Evolutionary conservation across 2,888 invertebrate species (phyloP).

Genomic region (Papilio gigon): DNA sequence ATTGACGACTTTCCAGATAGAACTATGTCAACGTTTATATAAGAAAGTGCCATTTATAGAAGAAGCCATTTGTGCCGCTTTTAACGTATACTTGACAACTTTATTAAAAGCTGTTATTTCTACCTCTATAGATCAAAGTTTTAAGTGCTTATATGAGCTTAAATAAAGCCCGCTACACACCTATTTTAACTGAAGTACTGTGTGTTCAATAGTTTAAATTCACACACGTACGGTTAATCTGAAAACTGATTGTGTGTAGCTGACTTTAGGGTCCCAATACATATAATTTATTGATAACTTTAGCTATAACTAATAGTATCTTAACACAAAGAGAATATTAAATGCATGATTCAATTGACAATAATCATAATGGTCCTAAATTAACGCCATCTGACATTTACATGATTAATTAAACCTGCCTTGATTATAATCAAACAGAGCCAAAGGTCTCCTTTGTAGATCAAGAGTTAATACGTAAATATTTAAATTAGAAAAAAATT

Average conservation of each 20-base stretch:
- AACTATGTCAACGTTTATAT: neutral
- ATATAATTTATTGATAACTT: neutral
- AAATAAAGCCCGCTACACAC: too few relatives aligned
- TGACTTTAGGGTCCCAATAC: too few relatives aligned
- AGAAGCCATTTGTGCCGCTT: neutral
- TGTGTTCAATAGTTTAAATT: too few relatives aligned
- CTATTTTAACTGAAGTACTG: too few relatives aligned
- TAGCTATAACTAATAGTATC: neutral
- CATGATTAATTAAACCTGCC: neutral
- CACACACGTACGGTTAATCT: too few relatives aligned
- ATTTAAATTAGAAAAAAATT: too few relatives aligned
- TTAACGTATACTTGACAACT: too few relatives aligned
- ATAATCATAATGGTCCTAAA: neutral
- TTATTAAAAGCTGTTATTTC: too few relatives aligned
- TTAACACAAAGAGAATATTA: conserved; percentile 1
- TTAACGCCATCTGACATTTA: neutral
- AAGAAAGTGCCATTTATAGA: neutral
- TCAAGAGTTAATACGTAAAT: too few relatives aligned
- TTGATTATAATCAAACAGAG: neutral
- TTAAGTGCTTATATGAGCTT: neutral
- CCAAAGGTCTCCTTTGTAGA: neutral
- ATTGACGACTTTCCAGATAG: too few relatives aligned
- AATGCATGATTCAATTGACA: conserved; percentile 2
- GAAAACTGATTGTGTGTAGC: too few relatives aligned
- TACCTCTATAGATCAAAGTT: too few relatives aligned